Base-by-base conservation (phyloP, 2,797 vertebrate genomes). In the Taenioides sp. region DNA sequence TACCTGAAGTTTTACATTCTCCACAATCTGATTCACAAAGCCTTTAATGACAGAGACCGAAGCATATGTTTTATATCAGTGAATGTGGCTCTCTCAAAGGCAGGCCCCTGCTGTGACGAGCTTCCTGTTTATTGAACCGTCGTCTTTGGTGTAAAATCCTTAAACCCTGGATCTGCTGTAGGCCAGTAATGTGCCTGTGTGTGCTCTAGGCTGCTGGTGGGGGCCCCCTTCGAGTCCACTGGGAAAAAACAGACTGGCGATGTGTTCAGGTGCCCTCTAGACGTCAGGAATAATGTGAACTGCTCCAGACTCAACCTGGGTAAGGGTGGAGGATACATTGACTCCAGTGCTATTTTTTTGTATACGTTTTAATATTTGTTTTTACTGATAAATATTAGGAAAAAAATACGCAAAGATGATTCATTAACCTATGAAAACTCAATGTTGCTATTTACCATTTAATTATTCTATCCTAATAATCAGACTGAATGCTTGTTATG, bases 231-330 rank as follows among this genome's bases (percentile, higher is more conserved):
- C 1, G 95, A 96, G 70, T 92, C 87, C 79, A 97, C 93, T 0
- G 95, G 93, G 31, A 88, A 92, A n/a, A 93, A 95, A 88, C 95
- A 92, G 87, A 97, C 96, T 0, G 96, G 96, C 4, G 96, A 97
- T 0, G 92, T 97, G 65, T 97, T 94, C 92, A 94, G 89, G 74
- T 97, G 96, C 69, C 95, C 94, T 0, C 86, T 96, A 82, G 87
- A 80, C 9, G 82, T 74, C 1, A 89, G 90, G 0, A 75, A 2
- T 22, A 86, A 91, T 6, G 80, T 78, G 17, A 95, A 95, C 90
- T 97, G 96, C 88, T 94, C 52, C 73, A 78, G 86, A 49, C 87
- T 92, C 3, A 70, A 88, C 72, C 76, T 92, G n/a, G 90, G 90
- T 92, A 78, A 89, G 88, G 14, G 4, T 1, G 43, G 43, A 47